Conservation (phyloP, 2,797 vertebrate genomes). For the Pampus argenteus region DNA sequence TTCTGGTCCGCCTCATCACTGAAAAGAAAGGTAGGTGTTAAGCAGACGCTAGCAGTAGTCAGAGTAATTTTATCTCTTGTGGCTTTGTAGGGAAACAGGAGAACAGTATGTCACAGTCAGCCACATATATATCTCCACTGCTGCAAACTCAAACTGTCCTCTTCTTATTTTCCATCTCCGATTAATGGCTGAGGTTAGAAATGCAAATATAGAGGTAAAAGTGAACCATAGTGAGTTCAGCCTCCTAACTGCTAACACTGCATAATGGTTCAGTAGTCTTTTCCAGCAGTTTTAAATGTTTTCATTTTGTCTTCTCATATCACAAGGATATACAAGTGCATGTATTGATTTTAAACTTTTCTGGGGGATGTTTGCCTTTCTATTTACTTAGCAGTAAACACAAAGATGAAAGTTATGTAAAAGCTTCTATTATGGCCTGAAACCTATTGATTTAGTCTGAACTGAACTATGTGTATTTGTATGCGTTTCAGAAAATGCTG, state of each 20-base stretch:
- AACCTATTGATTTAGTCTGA: background rate
- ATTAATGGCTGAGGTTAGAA: background rate
- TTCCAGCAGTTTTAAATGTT: background rate
- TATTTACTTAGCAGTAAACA: background rate
- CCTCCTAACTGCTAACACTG: background rate
- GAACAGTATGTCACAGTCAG: conserved; percentile 25
- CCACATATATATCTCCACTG: conserved; percentile 1
- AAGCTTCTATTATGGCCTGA: background rate
- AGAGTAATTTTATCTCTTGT: conserved; percentile 15
- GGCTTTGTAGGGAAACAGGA: conserved; percentile 28
- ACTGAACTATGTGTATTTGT: conserved; percentile 19
- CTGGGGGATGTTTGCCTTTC: background rate
- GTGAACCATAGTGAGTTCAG: background rate
- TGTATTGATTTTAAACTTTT: background rate
- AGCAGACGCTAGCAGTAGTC: conserved; percentile 6
- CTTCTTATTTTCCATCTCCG: background rate
- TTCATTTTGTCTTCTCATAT: background rate
- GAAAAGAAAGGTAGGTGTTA: conserved; percentile 92
- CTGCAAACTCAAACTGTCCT: conserved; percentile 5
- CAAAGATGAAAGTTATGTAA: background rate
- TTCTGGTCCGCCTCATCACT: conserved; percentile 94
- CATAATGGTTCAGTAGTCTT: too few relatives aligned
- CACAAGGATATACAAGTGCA: background rate
- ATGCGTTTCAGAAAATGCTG: conserved; percentile 89
- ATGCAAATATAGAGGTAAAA: background rate